A percentile compares a stretch with the other conserved stretches of the same genome.
Conservation (phyloP, 1,140 invertebrate species). For the Drosophila sulfurigaster region DNA sequence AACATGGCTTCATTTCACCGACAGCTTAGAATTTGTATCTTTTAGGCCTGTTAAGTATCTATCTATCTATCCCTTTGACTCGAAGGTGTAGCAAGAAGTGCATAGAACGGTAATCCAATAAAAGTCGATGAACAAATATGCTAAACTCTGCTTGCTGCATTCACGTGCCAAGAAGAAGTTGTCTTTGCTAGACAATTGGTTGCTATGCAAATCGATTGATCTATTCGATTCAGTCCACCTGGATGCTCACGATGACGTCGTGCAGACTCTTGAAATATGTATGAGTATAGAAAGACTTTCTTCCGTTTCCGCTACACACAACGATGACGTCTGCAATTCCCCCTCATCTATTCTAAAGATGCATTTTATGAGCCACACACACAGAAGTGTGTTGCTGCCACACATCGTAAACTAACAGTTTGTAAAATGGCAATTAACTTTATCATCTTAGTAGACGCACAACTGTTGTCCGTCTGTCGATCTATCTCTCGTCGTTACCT, state of each 20-base stretch:
- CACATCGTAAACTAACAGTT: slow-evolving; percentile 78
- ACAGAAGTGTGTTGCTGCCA: slow-evolving; percentile 68
- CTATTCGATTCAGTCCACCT: slow-evolving; percentile 25
- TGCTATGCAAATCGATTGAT: slow-evolving; percentile 63
- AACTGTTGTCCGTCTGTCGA: slow-evolving; percentile 62
- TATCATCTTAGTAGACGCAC: slow-evolving; percentile 61
- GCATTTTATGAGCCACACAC: slow-evolving; percentile 43
- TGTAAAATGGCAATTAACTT: slow-evolving; percentile 68
- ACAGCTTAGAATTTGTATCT: no score
- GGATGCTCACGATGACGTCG: slow-evolving; percentile 35
- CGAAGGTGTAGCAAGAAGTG: slow-evolving; percentile 27
- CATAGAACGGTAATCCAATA: slow-evolving; percentile 42
- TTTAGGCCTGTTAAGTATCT: background rate
- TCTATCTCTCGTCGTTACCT: slow-evolving; percentile 47
- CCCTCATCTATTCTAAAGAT: background rate
- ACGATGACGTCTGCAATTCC: background rate
- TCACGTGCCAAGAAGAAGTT: slow-evolving; percentile 54
- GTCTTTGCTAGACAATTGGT: slow-evolving; percentile 36
- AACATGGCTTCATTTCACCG: background rate
- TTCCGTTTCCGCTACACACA: slow-evolving; percentile 66
- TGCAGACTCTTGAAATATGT: slow-evolving; percentile 63
- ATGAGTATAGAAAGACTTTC: slow-evolving; percentile 75
- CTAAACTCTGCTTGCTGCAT: slow-evolving; percentile 34
- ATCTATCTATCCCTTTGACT: background rate
- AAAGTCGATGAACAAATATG: slow-evolving; percentile 58